phyloP scores from a whole-genome alignment of 2,888 invertebrate genomes.

The Cloeon dipterum region DNA sequence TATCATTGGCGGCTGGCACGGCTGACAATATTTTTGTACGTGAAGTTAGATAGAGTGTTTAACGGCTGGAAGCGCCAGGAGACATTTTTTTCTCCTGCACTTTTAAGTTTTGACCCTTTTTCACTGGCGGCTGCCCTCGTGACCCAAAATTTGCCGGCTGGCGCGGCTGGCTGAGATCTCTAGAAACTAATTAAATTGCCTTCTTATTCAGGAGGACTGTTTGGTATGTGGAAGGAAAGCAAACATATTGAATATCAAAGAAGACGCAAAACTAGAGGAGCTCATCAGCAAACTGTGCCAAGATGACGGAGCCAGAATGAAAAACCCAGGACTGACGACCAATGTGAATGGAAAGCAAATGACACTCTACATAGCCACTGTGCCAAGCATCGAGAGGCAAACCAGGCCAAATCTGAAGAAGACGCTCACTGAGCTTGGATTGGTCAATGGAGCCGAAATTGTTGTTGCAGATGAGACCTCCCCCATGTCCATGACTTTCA shows the following conservation, averaged over 20 bases:
- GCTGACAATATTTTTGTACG: too few relatives aligned
- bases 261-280: slow-evolving; percentile 42
- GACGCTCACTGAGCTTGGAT: slow-evolving; percentile 63
- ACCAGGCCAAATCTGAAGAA: slow-evolving; percentile 76
- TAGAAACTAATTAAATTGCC: too few relatives aligned
- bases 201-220: slow-evolving; percentile 51
- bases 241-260: slow-evolving; percentile 13
- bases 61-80: too few relatives aligned
- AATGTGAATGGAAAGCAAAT: slow-evolving; percentile 61
- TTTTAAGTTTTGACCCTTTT: too few relatives aligned
- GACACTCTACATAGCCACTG: slow-evolving; percentile 81
- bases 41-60: too few relatives aligned
- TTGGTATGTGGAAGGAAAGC: slow-evolving; percentile 54
- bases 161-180: too few relatives aligned
- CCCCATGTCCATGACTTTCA: slow-evolving; percentile 2
- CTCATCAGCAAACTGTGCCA: slow-evolving; percentile 62
- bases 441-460: slow-evolving; percentile 64
- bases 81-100: too few relatives aligned
- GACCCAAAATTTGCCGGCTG: too few relatives aligned
- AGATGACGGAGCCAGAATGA: slow-evolving; percentile 64
- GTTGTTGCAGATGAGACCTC: slow-evolving; percentile 51
- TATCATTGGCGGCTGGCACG: too few relatives aligned
- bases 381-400: slow-evolving; percentile 74
- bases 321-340: slow-evolving; percentile 69
- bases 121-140: too few relatives aligned